Evolutionary conservation across 2,113 vertebrate species (phyloP), one percentile per base, ranked within the genome.

Genomic region (Taxidea taxus): DNA sequence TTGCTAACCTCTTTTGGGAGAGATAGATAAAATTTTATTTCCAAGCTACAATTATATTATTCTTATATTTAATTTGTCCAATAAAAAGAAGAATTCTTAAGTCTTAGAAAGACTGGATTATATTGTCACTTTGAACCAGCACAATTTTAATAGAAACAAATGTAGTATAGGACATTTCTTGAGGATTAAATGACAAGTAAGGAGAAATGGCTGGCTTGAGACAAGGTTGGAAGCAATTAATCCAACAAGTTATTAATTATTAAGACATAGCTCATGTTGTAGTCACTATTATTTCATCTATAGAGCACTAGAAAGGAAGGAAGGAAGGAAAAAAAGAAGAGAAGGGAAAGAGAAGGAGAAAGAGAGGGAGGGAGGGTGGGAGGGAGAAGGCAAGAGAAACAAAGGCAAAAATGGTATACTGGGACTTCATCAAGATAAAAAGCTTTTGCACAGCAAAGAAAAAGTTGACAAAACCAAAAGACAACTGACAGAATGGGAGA

Each of bases 231-330:
- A 90, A 94, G 31, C 82, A 95, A 98, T 97, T 95, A 96, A 83
- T 97, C 66, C 47, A 77, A 82, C 6, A 47, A 93, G 56, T 90
- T 96, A 95, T 93, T 96, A 94, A 97, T 97, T 97, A 86, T 89
- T 93, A 95, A 68, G 44, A 87, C 70, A 96, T 9, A 27, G 68
- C 29, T 95, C 60, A 29, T 90, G n/a, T 88, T 80, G 68, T 85
- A 78, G 54, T 82, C 95, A 87, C 58, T 89, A 58, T 80, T 92
- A 47, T 87, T 97, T 96, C 25, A 84, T 94, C 20, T 13, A 68
- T 49, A 49, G 49, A 95, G 34, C 42, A 75, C 64, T n/a, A 47
- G 47, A 21, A 49, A 90, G 54, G 58, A 49, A 42, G 7, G 18
- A 74, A 72, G 37, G 31, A 44, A 25, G 27, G 25, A 82, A 47